Base-by-base conservation (phyloP, 2,888 invertebrate genomes). In the Cybosia mesomella region DNA sequence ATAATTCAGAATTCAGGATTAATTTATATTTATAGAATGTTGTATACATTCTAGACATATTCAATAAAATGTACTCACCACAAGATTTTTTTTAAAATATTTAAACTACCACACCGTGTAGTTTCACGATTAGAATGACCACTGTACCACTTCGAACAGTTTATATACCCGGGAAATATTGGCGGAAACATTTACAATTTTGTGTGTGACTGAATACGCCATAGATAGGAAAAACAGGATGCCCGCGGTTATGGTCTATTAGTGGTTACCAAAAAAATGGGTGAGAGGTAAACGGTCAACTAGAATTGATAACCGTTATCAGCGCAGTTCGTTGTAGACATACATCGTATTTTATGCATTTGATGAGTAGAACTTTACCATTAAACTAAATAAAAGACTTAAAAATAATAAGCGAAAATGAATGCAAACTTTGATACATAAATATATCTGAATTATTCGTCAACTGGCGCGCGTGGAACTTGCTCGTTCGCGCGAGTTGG, bases 31-130 rank as follows among this genome's bases (percentile, higher is more conserved):
- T n/a, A n/a, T n/a, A n/a, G n/a, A n/a, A n/a, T n/a, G n/a, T n/a
- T n/a, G n/a, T n/a, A n/a, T n/a, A 43, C 18, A 43, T 43, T 43
- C 43, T 43, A 18, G 43, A 49, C 1, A 49, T 13, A 24, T 24
- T 18, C 1, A 28, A 55, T 24, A 55, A 55, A 55, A 54, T 34
- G 21, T 54, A 63, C 63, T 63, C 22, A 54, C 63, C 34, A 54
- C 63, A 63, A 54, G 63, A 63, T 54, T 63, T 22, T 34, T 10
- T 34, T 0, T 34, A 62, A n/a, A 32, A 32, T 9, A 63, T 34
- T 21, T 21, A 18, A 22, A 28, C 63, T 10, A 36, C 36, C 22
- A 54, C 32, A 24, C 54, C 54, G 53, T 54, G 28, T 32, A 2
- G 34, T 10, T 11, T 13, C 55, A n/a, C 55, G 57, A 39, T 28